These are phyloP conservation scores for Otis tarda DNA, from an alignment of 2,113 vertebrate species.

Conservation along the genomic window DNA sequence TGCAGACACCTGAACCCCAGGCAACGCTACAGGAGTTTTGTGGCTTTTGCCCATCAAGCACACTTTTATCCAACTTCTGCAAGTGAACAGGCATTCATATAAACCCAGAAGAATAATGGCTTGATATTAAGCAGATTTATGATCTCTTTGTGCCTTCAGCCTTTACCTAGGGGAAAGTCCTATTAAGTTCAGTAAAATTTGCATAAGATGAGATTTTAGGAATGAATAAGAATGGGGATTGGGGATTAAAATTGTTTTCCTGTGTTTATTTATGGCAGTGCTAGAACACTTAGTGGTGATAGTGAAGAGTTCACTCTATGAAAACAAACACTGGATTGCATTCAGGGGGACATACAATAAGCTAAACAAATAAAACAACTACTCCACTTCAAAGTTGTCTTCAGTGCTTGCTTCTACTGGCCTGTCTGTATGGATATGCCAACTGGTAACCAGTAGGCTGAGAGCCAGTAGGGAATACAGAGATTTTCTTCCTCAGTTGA, in stretches of 20 bases:
- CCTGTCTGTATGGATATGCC: neutral
- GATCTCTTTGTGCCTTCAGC: neutral
- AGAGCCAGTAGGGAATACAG: neutral
- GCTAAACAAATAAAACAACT: neutral
- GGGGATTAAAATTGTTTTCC: neutral
- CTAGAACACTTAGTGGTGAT: neutral
- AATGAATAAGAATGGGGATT: neutral
- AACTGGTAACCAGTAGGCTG: neutral
- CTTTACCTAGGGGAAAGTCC: neutral
- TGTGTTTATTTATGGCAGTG: neutral
- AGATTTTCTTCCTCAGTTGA: neutral
- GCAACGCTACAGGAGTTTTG: neutral
- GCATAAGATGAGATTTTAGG: neutral
- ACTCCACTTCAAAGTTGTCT: neutral
- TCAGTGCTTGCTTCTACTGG: neutral
- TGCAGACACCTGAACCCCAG: neutral
- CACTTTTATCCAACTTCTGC: neutral
- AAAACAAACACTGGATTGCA: neutral
- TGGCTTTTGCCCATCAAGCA: neutral
- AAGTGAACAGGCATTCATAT: neutral
- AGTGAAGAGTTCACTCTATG: neutral
- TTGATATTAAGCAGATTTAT: neutral
- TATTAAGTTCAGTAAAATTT: neutral
- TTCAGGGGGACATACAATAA: neutral
- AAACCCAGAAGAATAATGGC: neutral